A percentile compares a stretch with the other conserved stretches of the same genome.
These are phyloP conservation scores for Agonopterix alstromeriana DNA, from an alignment of 2,888 invertebrate genomes.

Conservation along the genomic window DNA sequence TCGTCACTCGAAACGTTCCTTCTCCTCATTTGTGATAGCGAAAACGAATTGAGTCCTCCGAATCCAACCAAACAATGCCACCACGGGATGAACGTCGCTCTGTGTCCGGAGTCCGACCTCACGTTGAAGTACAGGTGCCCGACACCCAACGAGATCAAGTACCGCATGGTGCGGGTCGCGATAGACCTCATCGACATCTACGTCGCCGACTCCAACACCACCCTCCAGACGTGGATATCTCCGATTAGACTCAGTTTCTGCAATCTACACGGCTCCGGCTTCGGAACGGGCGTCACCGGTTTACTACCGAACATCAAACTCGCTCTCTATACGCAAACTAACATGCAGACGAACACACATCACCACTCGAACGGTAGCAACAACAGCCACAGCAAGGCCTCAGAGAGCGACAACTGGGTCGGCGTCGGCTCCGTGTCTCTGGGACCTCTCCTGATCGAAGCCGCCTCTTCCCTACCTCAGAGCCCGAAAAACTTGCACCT, in stretches of 20 bases:
- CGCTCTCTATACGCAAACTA: constrained; percentile 81
- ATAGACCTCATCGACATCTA: constrained; percentile 94
- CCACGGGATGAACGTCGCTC: constrained; percentile 83
- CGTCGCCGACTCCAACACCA: constrained; percentile 92
- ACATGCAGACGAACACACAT: constrained; percentile 68
- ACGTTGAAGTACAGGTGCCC: constrained; percentile 86
- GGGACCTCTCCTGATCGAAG: constrained; percentile 93
- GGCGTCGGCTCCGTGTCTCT: constrained; percentile 94
- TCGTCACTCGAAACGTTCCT: constrained; percentile 93
- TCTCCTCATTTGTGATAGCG: constrained; percentile 89
- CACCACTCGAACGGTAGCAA: constrained; percentile 76
- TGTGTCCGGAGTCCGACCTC: constrained; percentile 82
- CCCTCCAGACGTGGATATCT: constrained; percentile 91
- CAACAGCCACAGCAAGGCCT: constrained; percentile 46
- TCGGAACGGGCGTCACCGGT: constrained; percentile 92
- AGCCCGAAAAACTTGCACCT: constrained; percentile 86
- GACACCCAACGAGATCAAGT: constrained; percentile 89
- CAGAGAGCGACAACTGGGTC: constrained; percentile 86
- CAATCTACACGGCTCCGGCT: constrained; percentile 95
- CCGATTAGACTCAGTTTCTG: constrained; percentile 93
- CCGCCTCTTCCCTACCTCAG: constrained; percentile 88
- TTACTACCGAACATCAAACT: constrained; percentile 85
- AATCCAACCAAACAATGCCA: constrained; percentile 86
- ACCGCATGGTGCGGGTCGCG: constrained; percentile 92
- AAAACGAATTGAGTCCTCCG: constrained; percentile 92